Base-by-base conservation (phyloP, 2,797 vertebrate genomes). In the Champsocephalus esox region DNA sequence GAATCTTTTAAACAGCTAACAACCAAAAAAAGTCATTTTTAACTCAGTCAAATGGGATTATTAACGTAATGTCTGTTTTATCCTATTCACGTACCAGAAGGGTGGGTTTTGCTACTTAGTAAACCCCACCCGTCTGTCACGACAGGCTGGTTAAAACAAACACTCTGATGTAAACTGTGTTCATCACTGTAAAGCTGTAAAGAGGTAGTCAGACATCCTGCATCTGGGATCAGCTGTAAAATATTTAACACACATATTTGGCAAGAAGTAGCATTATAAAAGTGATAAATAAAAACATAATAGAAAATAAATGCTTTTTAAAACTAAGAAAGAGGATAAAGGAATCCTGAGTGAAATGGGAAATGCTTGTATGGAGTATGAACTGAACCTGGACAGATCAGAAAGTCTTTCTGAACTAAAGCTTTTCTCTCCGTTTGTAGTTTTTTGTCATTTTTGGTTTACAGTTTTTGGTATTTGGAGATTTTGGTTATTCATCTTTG, bases 351-450 rank as follows among this genome's bases (percentile, higher is more conserved):
- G 76, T 83, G 80, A 66, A 50, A 87, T 90, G 89, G 41, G n/a
- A 45, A 62, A 86, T 92, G 85, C 84, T 82, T 83, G 82, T 34
- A 8, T 82, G 86, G 75, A 70, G 80, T 62, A 70, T 87, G 81
- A 83, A 65, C 83, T 73, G 92, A 92, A 90, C 94, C 87, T 54
- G 84, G 87, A 82, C 72, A 21, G 90, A 87, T 92, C 93, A 92
- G 87, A 90, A 94, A 94, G 95, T 94, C 94, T 96, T 92, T 88
- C 95, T 94, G 92, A 95, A 91, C 94, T 96, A 96, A 96, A 97
- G 96, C 96, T 97, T 95, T 94, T 95, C 95, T 94, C 92, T 96
- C 94, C 93, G 85, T 93, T 93, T 91, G 76, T 88, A 83, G 62
- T 64, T 83, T 32, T 85, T 70, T 86, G 14, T 64, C 13, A 70